Evolutionary conservation across 1,140 invertebrate genomes (phyloP), one percentile per base, ranked within the genome.

Genomic region (Leptonema lineaticorne): DNA sequence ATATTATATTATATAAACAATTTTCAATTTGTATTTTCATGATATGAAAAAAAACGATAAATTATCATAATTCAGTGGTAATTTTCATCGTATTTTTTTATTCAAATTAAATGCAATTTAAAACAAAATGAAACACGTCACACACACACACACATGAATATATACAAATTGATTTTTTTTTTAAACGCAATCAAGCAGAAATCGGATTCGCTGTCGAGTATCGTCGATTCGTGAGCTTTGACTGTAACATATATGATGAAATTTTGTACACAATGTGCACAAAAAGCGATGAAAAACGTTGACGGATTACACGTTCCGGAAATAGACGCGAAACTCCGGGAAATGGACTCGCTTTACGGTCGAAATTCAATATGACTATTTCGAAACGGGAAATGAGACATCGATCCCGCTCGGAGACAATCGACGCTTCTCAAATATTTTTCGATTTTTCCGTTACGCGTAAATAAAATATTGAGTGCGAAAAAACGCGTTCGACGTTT

Each of bases 331-430:
- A 41, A 41, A 41, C 16, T 41, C 37, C 37, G 37, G 37, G 37
- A 41, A 41, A 41, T 41, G 37, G 37, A 41, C 37, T 9, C 37
- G 37, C 37, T 41, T 41, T 41, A 3, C 37, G 11, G 37, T 11
- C 37, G 37, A 41, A 41, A 41, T 41, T 41, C 37, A 41, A 41
- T 41, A 41, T 41, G 37, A 41, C 37, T 41, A 41, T 41, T 41
- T 41, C 37, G 37, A 14, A 41, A 41, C 2, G 37, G 37, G 37
- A 41, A 41, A 41, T 41, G 37, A 41, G 37, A 41, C 37, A 41
- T 41, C 37, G 37, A 41, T 41, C 37, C 37, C n/a, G n/a, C n/a
- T n/a, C n/a, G n/a, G n/a, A n/a, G n/a, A n/a, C n/a, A n/a, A n/a
- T n/a, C n/a, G n/a, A n/a, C n/a, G 37, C 37, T 41, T 41, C 37